These are phyloP conservation scores for Bembecia ichneumoniformis DNA, from an alignment of 2,888 invertebrate genomes.

Conservation along the genomic window DNA sequence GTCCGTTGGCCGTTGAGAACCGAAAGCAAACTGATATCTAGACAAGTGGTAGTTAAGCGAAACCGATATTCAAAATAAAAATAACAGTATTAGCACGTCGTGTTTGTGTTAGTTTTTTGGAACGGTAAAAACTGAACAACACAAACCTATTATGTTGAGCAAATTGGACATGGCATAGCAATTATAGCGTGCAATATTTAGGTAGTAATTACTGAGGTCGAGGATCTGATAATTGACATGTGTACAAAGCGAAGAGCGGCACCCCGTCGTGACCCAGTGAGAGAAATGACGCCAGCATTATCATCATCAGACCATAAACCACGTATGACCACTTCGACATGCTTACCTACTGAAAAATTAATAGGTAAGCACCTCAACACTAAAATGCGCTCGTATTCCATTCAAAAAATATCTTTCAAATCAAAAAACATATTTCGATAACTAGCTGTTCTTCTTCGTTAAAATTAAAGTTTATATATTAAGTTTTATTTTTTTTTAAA, in stretches of 20 bases:
- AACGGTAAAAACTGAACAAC: slow-evolving; percentile 38
- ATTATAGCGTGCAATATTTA: slow-evolving; percentile 53
- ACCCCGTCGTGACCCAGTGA: slow-evolving; percentile 27
- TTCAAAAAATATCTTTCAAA: too few relatives aligned
- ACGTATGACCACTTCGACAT: slow-evolving; percentile 21
- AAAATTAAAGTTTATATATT: too few relatives aligned
- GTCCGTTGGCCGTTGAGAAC: slow-evolving; percentile 12
- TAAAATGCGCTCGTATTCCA: too few relatives aligned
- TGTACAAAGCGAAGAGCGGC: slow-evolving; percentile 19
- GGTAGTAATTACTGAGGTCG: slow-evolving; percentile 40
- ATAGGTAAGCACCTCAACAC: too few relatives aligned
- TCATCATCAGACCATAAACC: slow-evolving; percentile 41
- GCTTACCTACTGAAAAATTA: slow-evolving; percentile 43
- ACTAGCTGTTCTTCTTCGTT: too few relatives aligned
- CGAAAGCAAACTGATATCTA: slow-evolving; percentile 22
- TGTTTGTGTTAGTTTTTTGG: slow-evolving; percentile 43
- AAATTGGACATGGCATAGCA: slow-evolving; percentile 54
- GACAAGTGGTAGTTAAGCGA: slow-evolving; percentile 42
- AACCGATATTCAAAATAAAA: slow-evolving; percentile 59
- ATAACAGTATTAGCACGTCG: slow-evolving; percentile 59
- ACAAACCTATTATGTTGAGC: slow-evolving; percentile 50
- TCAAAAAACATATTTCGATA: too few relatives aligned
- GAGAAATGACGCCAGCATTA: slow-evolving; percentile 3
- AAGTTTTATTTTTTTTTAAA: too few relatives aligned
- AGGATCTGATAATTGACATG: slow-evolving; percentile 32